Evolutionary conservation across 2,888 invertebrate species (phyloP).

Genomic region (Calliphora vomitoria): DNA sequence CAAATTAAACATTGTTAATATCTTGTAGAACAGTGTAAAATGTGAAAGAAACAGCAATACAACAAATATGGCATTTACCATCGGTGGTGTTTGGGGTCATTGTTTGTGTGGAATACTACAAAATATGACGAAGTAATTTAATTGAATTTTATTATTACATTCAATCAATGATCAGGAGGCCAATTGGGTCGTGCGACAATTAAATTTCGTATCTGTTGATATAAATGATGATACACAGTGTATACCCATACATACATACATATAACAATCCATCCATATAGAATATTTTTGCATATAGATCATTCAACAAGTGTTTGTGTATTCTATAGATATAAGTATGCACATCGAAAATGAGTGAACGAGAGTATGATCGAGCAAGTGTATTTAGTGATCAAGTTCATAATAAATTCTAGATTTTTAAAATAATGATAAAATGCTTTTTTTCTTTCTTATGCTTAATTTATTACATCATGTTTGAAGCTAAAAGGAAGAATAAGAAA

Average conservation of each 20-base stretch:
- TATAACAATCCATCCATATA: background rate
- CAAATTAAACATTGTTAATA: background rate
- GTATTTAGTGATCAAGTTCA: conserved; percentile 65
- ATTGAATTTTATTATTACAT: conserved; percentile 81
- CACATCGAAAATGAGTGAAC: background rate
- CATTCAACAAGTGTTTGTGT: conserved; percentile 22
- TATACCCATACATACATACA: background rate
- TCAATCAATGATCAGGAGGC: conserved; percentile 84
- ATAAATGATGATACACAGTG: conserved; percentile 46
- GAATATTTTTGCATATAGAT: conserved; percentile 57
- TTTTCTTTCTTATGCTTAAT: conserved; percentile 35
- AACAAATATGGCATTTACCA: conserved; percentile 61
- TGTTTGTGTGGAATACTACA: conserved; percentile 59
- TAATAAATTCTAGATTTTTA: conserved; percentile 45
- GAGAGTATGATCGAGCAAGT: background rate
- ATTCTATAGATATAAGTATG: background rate
- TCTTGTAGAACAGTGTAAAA: conserved; percentile 43
- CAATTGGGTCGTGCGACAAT: conserved; percentile 85
- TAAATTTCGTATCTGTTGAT: conserved; percentile 78
- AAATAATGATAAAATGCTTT: conserved; percentile 36
- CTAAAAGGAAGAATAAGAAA: conserved; percentile 13
- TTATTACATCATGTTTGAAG: conserved; percentile 65
- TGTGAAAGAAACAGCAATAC: conserved; percentile 16
- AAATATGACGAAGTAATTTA: conserved; percentile 72
- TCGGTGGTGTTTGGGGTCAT: conserved; percentile 65